Evolutionary conservation across 2,888 invertebrate genomes (phyloP), one percentile per base, ranked within the genome.

Genomic region (Elysia crispata): DNA sequence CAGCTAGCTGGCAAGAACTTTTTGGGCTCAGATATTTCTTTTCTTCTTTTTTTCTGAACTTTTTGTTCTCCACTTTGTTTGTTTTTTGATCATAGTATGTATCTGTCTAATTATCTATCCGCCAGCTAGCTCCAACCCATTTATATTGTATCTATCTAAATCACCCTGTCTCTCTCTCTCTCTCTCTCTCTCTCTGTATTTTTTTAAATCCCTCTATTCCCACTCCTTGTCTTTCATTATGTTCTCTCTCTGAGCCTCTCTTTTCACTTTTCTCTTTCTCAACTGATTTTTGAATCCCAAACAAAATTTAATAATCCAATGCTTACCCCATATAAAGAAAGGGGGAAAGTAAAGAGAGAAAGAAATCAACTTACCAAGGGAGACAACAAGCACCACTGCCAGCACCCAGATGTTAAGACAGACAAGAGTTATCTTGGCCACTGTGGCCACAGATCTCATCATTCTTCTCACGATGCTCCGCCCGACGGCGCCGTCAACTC

Each of bases 321-420:
- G n/a, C n/a, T n/a, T n/a, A n/a, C n/a, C n/a, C n/a, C n/a, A n/a
- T n/a, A n/a, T n/a, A n/a, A n/a, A n/a, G n/a, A n/a, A n/a, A n/a
- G n/a, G n/a, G n/a, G n/a, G n/a, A n/a, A 69, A n/a, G 30, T 30
- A 15, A 64, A 6, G 11, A 41, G 41, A 41, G 11, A 28, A 30
- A 31, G 50, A 18, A 23, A 20, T 23, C 11, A 11, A 81, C 83
- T 72, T 50, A 83, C 83, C 83, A 69, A 83, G 62, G 11, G 78
- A 80, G 0, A 83, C 83, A 5, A 83, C 81, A 5, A 83, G 77
- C 25, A 83, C 78, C 18, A 83, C 81, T 57, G 80, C 81, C 30
- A 83, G 62, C 18, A 83, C 83, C 83, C 83, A 83, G 41, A 83
- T 25, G 80, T 81, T 81, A 20, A 83, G 76, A 41, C 75, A 75